Percentiles rank a stretch among this genome's conserved stretches.
These are phyloP conservation scores for Rhagophthalmus giganteus DNA, from an alignment of 2,888 invertebrate genomes.

Conservation along the genomic window DNA sequence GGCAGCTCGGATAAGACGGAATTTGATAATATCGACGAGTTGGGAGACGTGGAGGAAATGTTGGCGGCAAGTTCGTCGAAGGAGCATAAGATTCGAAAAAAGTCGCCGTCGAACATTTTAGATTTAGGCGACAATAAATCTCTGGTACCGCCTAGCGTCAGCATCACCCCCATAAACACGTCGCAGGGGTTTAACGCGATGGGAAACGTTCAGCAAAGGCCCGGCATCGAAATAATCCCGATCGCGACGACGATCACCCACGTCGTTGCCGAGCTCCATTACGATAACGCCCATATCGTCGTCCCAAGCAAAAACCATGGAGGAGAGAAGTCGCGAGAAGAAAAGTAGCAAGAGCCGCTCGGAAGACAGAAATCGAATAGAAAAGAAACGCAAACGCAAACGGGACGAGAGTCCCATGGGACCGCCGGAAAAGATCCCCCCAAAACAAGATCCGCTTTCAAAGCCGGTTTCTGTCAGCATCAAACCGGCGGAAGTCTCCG, in stretches of 20 bases:
- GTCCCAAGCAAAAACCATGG: constrained; percentile 54
- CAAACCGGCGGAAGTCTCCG: constrained; percentile 67
- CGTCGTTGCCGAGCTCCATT: constrained; percentile 73
- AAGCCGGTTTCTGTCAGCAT: constrained; percentile 76
- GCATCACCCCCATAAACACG: constrained; percentile 62
- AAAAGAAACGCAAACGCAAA: constrained; percentile 76
- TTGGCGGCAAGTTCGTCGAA: constrained; percentile 31
- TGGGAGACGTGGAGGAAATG: constrained; percentile 65
- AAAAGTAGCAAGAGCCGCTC: constrained; percentile 54
- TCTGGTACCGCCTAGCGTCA: constrained; percentile 63
- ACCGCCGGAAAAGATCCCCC: constrained; percentile 79
- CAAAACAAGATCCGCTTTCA: constrained; percentile 70
- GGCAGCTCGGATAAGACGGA: constrained; percentile 60
- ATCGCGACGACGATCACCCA: constrained; percentile 65
- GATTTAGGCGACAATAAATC: constrained; percentile 56
- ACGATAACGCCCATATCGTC: constrained; percentile 82
- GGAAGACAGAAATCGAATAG: constrained; percentile 57
- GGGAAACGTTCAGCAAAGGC: constrained; percentile 63
- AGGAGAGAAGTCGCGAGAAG: constrained; percentile 54
- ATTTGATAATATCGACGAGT: constrained; percentile 63
- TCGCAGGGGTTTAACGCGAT: constrained; percentile 36
- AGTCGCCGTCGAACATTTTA: constrained; percentile 58
- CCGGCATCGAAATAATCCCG: constrained; percentile 86
- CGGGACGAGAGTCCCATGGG: constrained; percentile 80
- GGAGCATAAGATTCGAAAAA: constrained; percentile 62